phyloP scores from a whole-genome alignment of 2,888 invertebrate species.

The Lacanobia wlatinum region DNA sequence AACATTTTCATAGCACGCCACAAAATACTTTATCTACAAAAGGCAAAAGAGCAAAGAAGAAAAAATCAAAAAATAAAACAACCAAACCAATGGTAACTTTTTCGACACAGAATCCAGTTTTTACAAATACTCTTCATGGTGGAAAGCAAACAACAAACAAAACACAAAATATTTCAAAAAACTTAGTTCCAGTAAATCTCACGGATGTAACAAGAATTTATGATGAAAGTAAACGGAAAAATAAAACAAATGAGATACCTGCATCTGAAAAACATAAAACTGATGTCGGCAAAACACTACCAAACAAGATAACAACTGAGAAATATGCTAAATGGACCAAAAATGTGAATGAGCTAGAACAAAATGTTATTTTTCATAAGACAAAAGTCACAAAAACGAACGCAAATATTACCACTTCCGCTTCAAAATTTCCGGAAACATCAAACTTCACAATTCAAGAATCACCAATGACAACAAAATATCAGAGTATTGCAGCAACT shows the following conservation, averaged over 20 bases:
- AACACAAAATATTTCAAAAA: not conserved
- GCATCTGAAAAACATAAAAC: not conserved
- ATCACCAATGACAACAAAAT: not conserved
- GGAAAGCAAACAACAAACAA: not conserved
- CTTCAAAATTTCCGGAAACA: not conserved
- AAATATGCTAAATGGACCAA: not conserved
- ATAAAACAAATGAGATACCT: not conserved
- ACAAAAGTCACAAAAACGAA: not conserved
- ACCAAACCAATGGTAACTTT: not conserved
- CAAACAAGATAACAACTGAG: not conserved
- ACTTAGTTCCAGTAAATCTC: not conserved
- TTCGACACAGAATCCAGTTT: not conserved
- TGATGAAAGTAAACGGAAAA: not conserved
- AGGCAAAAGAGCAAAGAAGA: not conserved
- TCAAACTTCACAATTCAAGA: not conserved
- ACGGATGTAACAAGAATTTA: not conserved
- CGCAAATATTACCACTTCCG: not conserved
- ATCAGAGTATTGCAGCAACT: not conserved
- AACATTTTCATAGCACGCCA: not conserved
- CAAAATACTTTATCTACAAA: not conserved
- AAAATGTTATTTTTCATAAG: not conserved
- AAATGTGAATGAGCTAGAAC: not conserved
- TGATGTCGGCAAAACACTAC: not conserved
- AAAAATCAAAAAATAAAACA: not conserved
- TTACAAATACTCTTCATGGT: not conserved